Evolutionary conservation across 2,113 vertebrate species (phyloP), one percentile per base, ranked within the genome.

Genomic region (Laticauda colubrina): DNA sequence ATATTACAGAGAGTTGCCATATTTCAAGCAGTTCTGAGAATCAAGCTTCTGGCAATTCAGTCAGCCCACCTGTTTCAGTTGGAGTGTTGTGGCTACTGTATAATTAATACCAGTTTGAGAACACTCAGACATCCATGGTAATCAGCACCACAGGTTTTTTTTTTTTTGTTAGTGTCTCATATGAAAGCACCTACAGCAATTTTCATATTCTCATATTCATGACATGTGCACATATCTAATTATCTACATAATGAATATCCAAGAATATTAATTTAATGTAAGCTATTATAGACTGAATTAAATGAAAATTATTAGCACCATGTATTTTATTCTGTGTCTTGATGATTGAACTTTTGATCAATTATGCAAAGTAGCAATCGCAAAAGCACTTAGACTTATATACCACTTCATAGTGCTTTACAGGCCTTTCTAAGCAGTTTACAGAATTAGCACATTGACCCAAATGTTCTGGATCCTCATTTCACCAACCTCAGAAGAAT

Each of bases 271-370:
- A 69, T 85, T 81, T 81, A 20, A 43, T 48, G 5, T 56, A n/a
- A 81, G 29, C 53, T 34, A 39, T 88, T 15, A 34, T 81, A 89
- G 61, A 26, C 14, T 15, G 26, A 69, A 29, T 6, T 43, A 89
- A 75, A 12, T 29, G 29, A 54, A 12, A 34, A 54, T 29, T 89
- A 85, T 92, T 11, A n/a, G 20, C 21, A 34, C 81, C 92, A 24
- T n/a, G 88, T 91, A 11, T 14, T 94, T 94, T 81, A 20, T 85
- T 39, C 69, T 61, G 5, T 93, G 12, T 94, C 51, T 90, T 88
- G 91, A 24, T 88, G n/a, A n/a, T 9, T 94, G 43, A 86, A 43
- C 3, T 56, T 53, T 59, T 45, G 91, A 64, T 94, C 93, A 10
- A 39, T 85, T 39, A 85, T 43, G 91, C 91, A 93, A 90, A 90